phyloP scores from a whole-genome alignment of 2,113 vertebrate species.

The Shinisaurus crocodilurus region DNA sequence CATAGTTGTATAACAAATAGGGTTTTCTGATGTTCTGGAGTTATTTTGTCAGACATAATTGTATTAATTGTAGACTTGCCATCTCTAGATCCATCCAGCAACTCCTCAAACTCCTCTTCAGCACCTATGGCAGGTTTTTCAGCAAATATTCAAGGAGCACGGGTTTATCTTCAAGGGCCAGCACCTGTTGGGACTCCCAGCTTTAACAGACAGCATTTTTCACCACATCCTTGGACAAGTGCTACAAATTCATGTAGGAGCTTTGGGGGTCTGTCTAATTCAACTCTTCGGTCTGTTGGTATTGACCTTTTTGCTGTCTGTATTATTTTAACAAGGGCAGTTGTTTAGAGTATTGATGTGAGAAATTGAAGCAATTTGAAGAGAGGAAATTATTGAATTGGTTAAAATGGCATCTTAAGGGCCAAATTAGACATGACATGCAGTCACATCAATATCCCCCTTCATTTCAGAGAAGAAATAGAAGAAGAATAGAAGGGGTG shows the following conservation, averaged over 20 bases:
- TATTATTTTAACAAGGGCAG: slow-evolving; percentile 55
- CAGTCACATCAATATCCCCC: not conserved
- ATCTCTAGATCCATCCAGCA: slow-evolving; percentile 84
- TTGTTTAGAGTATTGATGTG: slow-evolving; percentile 52
- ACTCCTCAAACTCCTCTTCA: slow-evolving; percentile 81
- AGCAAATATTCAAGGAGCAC: slow-evolving; percentile 92
- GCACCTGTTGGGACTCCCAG: slow-evolving; percentile 90
- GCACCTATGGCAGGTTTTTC: slow-evolving; percentile 93
- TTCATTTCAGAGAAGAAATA: not conserved
- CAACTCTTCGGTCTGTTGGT: slow-evolving; percentile 62
- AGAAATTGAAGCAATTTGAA: not conserved
- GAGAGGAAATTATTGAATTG: not conserved
- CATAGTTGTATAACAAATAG: not conserved
- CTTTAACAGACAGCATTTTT: slow-evolving; percentile 99
- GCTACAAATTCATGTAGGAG: slow-evolving; percentile 95
- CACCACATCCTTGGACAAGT: slow-evolving; percentile 97
- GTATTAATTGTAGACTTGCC: slow-evolving; percentile 84
- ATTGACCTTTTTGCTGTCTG: slow-evolving; percentile 49
- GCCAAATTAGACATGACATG: not conserved
- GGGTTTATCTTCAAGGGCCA: slow-evolving; percentile 93
- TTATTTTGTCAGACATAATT: slow-evolving; percentile 67
- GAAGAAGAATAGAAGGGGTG: not conserved
- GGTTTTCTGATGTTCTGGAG: slow-evolving; percentile 62
- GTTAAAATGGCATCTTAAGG: not conserved
- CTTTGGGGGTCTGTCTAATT: slow-evolving; percentile 76